These are phyloP conservation scores for Beroe forskalii DNA, from an alignment of 37 sponge, comb jelly and placozoan genomes.

Conservation along the genomic window DNA sequence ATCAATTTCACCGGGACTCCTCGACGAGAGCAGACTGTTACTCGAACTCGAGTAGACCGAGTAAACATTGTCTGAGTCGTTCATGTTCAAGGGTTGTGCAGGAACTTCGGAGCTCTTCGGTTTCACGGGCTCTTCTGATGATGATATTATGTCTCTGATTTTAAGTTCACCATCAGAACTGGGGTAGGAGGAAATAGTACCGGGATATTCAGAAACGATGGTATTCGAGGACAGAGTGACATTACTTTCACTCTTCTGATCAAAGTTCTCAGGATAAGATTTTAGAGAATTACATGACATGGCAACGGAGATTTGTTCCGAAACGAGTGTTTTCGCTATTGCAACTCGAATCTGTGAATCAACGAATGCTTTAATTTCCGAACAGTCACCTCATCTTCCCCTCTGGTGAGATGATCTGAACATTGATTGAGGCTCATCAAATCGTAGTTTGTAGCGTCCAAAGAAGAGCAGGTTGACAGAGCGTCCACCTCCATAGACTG, in stretches of 20 bases:
- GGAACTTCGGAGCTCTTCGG: background rate
- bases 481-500: background rate
- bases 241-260: background rate
- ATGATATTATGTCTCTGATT: background rate
- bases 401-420: too few species aligned
- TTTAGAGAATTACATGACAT: background rate
- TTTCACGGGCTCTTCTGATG: too few species aligned
- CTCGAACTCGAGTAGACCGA: background rate
- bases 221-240: background rate
- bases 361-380: conserved; percentile 1
- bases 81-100: background rate
- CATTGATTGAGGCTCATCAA: background rate
- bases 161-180: background rate
- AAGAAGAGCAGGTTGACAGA: background rate
- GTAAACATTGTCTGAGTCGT: background rate
- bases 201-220: background rate
- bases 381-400: background rate
- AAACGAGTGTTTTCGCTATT: background rate
- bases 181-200: background rate
- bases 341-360: conserved; percentile 17
- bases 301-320: background rate
- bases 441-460: background rate
- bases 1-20: background rate
- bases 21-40: background rate
- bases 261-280: too few species aligned